Conservation (phyloP, 2,113 vertebrate species). For the Nycticebus coucang region DNA sequence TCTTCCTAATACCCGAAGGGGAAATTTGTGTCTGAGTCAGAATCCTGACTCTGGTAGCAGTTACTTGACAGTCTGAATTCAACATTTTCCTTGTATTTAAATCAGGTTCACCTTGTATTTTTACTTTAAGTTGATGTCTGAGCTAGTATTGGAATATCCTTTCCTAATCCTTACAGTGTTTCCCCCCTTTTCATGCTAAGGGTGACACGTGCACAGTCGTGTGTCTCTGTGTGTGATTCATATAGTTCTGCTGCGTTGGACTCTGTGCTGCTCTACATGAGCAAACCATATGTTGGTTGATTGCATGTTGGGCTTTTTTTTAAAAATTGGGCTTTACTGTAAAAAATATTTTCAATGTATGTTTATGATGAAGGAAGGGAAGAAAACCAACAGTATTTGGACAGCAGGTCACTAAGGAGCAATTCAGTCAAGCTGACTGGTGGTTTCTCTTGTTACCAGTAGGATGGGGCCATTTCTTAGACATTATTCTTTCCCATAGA, state of each 20-base stretch:
- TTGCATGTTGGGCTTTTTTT: not conserved
- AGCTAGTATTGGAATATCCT: not conserved
- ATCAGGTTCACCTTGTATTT: not conserved
- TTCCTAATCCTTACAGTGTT: not conserved
- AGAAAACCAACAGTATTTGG: not conserved
- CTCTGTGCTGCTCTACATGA: not conserved
- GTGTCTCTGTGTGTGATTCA: not conserved
- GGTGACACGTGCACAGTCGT: not conserved
- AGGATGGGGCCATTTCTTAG: not conserved
- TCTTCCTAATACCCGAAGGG: not conserved
- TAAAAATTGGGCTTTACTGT: not conserved
- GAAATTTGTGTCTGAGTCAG: not conserved
- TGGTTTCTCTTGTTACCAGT: slow-evolving; percentile 19
- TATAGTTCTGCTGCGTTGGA: not conserved
- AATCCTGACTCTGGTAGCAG: not conserved
- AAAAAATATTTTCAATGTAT: not conserved
- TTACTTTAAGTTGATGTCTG: not conserved
- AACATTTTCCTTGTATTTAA: not conserved
- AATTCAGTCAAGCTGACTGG: not conserved
- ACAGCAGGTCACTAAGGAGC: not conserved
- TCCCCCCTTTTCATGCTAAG: not conserved
- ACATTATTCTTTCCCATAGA: slow-evolving; percentile 33
- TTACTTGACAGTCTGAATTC: not conserved
- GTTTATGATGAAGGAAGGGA: not conserved
- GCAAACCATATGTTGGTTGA: not conserved